A percentile compares a stretch with the other conserved stretches of the same genome.
Evolutionary conservation across 2,888 invertebrate genomes (phyloP).

Genomic region (Tridacna gigas): DNA sequence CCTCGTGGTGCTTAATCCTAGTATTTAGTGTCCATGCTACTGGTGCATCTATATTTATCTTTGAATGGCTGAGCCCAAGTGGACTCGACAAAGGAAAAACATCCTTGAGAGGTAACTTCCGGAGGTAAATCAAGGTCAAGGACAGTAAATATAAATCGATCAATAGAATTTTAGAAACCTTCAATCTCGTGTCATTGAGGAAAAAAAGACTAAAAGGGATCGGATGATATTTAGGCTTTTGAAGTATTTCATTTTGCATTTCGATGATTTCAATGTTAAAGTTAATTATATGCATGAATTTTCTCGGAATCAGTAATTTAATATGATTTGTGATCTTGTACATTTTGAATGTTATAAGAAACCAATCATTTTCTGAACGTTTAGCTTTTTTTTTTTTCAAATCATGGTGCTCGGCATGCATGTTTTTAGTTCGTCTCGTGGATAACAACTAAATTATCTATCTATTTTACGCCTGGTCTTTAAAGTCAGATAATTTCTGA

Average conservation of each 20-base stretch:
- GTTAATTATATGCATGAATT: too few relatives aligned
- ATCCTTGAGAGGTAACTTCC: conserved; percentile 72
- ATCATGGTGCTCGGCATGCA: neutral
- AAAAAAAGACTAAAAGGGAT: too few relatives aligned
- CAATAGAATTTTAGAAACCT: neutral
- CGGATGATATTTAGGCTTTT: too few relatives aligned
- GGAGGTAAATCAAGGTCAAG: conserved; percentile 67
- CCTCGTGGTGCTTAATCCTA: conserved; percentile 91
- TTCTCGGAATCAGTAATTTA: too few relatives aligned
- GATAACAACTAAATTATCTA: neutral
- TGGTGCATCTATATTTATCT: conserved; percentile 84
- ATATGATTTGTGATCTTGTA: too few relatives aligned
- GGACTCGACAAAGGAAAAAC: conserved; percentile 83
- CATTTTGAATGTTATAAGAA: too few relatives aligned
- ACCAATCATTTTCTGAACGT: too few relatives aligned
- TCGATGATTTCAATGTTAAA: too few relatives aligned
- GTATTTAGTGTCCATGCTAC: conserved; percentile 84
- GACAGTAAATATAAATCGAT: conserved; percentile 20
- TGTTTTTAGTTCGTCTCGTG: neutral
- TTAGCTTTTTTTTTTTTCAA: neutral
- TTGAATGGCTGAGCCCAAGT: conserved; percentile 84
- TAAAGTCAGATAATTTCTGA: too few relatives aligned
- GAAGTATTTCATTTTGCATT: too few relatives aligned
- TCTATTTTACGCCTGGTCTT: neutral
- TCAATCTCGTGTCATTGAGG: too few relatives aligned